Percentiles rank a stretch among this genome's conserved stretches.
These are phyloP conservation scores for Mesocricetus auratus DNA, from an alignment of 2,113 vertebrate species.

Conservation along the genomic window DNA sequence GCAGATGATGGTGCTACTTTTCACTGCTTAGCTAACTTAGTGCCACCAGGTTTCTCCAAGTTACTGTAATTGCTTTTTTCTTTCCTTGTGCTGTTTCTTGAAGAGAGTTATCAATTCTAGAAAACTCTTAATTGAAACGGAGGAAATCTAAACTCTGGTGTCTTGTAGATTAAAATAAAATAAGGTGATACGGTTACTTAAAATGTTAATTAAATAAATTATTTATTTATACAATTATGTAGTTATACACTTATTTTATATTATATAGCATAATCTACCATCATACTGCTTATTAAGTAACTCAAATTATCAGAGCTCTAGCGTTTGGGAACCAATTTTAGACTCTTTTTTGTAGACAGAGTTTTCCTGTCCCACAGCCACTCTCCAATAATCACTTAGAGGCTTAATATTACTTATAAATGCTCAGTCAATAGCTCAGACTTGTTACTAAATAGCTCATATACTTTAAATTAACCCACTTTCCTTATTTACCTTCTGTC, in stretches of 20 bases:
- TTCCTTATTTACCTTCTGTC: too few species aligned
- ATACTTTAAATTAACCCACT: too few species aligned
- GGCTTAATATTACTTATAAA: too few species aligned
- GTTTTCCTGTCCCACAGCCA: too few species aligned
- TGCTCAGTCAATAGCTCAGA: too few species aligned
- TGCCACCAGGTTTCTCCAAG: neutral
- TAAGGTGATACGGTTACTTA: neutral
- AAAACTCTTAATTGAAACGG: neutral
- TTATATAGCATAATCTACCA: neutral
- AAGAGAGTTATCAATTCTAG: neutral
- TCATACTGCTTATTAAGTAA: neutral
- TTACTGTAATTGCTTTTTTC: neutral
- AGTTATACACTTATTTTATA: conserved; percentile 2
- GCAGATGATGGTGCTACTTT: neutral
- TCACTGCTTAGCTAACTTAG: neutral
- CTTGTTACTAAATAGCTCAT: too few species aligned
- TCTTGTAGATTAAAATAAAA: conserved; percentile 34
- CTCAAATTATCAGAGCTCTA: neutral
- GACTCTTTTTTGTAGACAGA: neutral
- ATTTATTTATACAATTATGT: neutral
- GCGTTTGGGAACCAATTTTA: neutral
- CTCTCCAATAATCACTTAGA: too few species aligned
- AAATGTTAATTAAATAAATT: neutral
- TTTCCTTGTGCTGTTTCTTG: neutral
- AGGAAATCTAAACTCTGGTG: neutral